These are phyloP conservation scores for Chelonoidis abingdonii DNA, from an alignment of 2,113 vertebrate species.

Conservation along the genomic window DNA sequence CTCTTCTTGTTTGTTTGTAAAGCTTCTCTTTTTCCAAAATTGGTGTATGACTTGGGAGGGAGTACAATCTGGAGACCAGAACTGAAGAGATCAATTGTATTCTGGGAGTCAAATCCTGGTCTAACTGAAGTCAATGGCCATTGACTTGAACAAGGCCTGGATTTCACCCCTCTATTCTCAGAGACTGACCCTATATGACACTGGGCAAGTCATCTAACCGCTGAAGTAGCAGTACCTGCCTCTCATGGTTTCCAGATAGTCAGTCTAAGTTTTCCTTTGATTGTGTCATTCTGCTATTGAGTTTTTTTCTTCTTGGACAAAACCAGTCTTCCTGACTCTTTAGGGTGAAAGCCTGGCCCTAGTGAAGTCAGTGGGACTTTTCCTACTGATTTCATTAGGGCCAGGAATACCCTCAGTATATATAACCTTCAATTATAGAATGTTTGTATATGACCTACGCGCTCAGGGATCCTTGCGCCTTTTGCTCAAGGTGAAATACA, in stretches of 20 bases:
- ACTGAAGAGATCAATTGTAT: neutral
- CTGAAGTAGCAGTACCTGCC: neutral
- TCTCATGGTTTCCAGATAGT: neutral
- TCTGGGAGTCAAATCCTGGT: neutral
- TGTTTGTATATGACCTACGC: neutral
- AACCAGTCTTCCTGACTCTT: neutral
- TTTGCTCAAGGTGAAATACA: fast-evolving
- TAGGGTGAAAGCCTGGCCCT: neutral
- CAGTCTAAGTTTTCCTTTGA: neutral
- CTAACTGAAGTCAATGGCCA: neutral
- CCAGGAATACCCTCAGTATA: neutral
- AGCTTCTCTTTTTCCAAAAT: neutral
- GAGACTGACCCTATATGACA: neutral
- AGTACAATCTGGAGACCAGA: neutral
- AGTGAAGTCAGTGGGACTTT: neutral
- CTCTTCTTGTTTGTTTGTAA: neutral
- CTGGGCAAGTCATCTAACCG: neutral
- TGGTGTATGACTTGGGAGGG: neutral
- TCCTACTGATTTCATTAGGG: neutral
- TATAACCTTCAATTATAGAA: neutral
- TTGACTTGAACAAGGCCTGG: neutral
- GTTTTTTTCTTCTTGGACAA: neutral
- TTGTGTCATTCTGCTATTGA: neutral
- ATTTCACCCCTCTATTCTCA: neutral
- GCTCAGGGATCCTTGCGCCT: neutral